phyloP scores from a whole-genome alignment of 1,140 invertebrate species.

The Drosophila ananassae region DNA sequence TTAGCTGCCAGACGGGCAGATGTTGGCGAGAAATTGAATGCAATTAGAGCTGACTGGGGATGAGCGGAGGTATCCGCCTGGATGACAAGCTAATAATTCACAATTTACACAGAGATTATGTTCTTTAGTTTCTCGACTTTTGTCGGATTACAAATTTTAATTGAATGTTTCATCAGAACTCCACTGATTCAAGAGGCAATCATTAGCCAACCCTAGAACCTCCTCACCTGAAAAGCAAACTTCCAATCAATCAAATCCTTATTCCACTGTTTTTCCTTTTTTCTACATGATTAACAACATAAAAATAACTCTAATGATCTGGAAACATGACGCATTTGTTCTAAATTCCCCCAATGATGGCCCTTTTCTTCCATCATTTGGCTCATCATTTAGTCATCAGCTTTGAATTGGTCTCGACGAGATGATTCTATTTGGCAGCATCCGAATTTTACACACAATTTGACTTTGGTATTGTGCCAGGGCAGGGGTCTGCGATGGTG shows the following conservation, averaged over 20 bases:
- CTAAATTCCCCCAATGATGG: slow-evolving; percentile 18
- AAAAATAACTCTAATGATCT: slow-evolving; percentile 51
- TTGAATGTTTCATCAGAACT: no score
- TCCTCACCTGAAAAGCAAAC: no score
- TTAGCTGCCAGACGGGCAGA: slow-evolving; percentile 16
- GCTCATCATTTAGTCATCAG: slow-evolving; percentile 56
- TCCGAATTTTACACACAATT: slow-evolving; percentile 62
- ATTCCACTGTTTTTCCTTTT: not conserved
- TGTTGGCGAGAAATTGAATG: slow-evolving; percentile 25
- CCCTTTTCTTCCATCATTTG: slow-evolving; percentile 26
- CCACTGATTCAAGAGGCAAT: no score
- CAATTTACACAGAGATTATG: not conserved
- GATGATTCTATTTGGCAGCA: slow-evolving; percentile 71
- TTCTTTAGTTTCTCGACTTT: not conserved
- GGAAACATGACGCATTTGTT: slow-evolving; percentile 41
- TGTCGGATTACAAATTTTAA: no score
- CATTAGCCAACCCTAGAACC: no score
- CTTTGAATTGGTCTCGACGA: slow-evolving; percentile 44
- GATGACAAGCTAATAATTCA: slow-evolving; percentile 43
- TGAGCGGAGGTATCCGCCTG: not conserved
- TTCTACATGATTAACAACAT: slow-evolving; percentile 24
- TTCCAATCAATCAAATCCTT: no score
- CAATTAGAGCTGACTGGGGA: slow-evolving; percentile 10
- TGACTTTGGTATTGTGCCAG: slow-evolving; percentile 69
- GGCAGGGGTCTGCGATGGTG: slow-evolving; percentile 17